These are phyloP conservation scores for Melanotaenia boesemani DNA, from an alignment of 2,797 vertebrate species.

Conservation along the genomic window DNA sequence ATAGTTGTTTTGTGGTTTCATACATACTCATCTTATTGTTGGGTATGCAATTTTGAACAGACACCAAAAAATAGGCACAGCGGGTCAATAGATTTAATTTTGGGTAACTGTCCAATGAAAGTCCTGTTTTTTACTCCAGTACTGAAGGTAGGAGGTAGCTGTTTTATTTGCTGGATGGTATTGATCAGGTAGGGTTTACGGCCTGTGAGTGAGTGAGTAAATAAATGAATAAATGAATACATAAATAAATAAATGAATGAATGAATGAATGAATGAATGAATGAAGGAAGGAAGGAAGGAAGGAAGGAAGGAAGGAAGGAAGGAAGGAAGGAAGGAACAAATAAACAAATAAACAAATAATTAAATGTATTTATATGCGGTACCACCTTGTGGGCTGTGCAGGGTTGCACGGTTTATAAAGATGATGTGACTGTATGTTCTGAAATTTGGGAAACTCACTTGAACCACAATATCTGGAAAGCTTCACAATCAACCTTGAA, in stretches of 20 bases:
- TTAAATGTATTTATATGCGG: not conserved
- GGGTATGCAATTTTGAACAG: no score
- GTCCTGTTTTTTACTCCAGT: not conserved
- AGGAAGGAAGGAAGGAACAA: no score
- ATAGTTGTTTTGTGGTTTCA: not conserved
- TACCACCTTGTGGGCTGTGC: not conserved
- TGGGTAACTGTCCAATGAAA: not conserved
- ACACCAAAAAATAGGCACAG: no score
- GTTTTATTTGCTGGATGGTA: not conserved
- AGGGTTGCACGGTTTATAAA: not conserved
- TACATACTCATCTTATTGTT: no score
- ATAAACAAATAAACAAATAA: not conserved
- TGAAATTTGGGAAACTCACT: not conserved
- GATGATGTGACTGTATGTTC: not conserved
- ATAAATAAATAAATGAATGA: no score
- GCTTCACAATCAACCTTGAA: not conserved
- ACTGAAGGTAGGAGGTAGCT: not conserved
- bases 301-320: no score
- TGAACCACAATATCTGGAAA: not conserved
- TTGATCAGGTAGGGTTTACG: not conserved
- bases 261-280: no score
- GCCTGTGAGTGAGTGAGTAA: not conserved
- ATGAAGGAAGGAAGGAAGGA: no score
- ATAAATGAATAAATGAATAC: no score
- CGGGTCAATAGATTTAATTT: not conserved